Percentiles rank a stretch among this genome's conserved stretches.
Conservation (phyloP, 2,888 invertebrate species). For the Caenorhabditis afra region DNA sequence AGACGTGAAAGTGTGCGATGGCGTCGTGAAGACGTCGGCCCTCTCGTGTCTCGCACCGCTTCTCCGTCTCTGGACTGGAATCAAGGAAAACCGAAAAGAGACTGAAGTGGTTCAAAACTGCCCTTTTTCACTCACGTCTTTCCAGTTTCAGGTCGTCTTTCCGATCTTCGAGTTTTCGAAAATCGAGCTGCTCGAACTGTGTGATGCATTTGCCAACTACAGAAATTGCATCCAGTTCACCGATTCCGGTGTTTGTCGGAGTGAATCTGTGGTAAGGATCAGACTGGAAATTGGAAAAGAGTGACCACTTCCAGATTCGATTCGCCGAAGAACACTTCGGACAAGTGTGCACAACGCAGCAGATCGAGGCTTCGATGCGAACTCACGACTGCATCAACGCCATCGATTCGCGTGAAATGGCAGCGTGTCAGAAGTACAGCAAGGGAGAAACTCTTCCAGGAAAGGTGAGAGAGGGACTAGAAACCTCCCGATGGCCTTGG, state of each 20-base stretch:
- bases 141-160: constrained; percentile 47
- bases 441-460: constrained; percentile 54
- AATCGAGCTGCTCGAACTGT: constrained; percentile 57
- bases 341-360: constrained; percentile 49
- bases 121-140: background rate
- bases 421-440: constrained; percentile 41
- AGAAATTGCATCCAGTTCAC: constrained; percentile 40
- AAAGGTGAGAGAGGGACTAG: constrained; percentile 24
- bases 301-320: constrained; percentile 35
- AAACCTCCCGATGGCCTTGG: background rate
- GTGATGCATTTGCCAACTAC: constrained; percentile 57
- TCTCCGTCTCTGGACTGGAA: constrained; percentile 57
- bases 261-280: constrained; percentile 34
- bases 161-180: constrained; percentile 57
- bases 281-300: too few species aligned
- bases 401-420: constrained; percentile 22
- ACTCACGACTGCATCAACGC: constrained; percentile 54
- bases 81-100: constrained; percentile 58
- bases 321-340: constrained; percentile 59
- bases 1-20: constrained; percentile 25
- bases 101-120: constrained; percentile 36
- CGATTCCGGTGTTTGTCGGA: constrained; percentile 32
- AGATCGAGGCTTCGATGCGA: constrained; percentile 52
- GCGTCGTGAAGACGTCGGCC: constrained; percentile 28
- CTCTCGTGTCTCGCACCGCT: constrained; percentile 52